Evolutionary conservation across 2,113 vertebrate species (phyloP).

Genomic region (Archilochus colubris): DNA sequence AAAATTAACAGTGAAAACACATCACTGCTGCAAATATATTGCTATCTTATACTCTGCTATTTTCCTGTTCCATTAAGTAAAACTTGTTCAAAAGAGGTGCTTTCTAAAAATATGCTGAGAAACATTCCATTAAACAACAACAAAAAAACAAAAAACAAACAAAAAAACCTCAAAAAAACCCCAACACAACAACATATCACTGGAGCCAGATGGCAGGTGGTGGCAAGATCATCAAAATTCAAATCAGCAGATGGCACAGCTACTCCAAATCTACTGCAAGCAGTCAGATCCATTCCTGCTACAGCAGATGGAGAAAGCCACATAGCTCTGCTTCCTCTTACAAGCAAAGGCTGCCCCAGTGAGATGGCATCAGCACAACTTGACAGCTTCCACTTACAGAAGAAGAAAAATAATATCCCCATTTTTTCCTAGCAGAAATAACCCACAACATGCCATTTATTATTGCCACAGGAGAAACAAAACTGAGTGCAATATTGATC

Average conservation of each 20-base stretch:
- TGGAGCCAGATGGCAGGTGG: conserved; percentile 52
- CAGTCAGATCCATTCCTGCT: background rate
- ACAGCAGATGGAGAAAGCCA: conserved; percentile 42
- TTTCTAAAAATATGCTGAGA: conserved; percentile 19
- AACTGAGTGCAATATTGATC: background rate
- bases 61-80: background rate
- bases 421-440: background rate
- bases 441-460: background rate
- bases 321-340: background rate
- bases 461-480: background rate
- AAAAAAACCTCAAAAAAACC: background rate
- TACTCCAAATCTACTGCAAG: background rate
- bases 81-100: conserved; percentile 10
- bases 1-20: background rate
- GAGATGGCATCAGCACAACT: background rate
- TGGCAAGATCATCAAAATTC: conserved; percentile 3
- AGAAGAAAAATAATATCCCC: background rate
- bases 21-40: background rate
- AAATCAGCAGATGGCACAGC: conserved; percentile 64
- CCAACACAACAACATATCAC: background rate
- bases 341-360: background rate
- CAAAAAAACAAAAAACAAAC: background rate
- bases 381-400: background rate
- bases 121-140: background rate
- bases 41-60: background rate